Conservation (phyloP, 1,140 invertebrate species). For the Archivesica marissinica region DNA sequence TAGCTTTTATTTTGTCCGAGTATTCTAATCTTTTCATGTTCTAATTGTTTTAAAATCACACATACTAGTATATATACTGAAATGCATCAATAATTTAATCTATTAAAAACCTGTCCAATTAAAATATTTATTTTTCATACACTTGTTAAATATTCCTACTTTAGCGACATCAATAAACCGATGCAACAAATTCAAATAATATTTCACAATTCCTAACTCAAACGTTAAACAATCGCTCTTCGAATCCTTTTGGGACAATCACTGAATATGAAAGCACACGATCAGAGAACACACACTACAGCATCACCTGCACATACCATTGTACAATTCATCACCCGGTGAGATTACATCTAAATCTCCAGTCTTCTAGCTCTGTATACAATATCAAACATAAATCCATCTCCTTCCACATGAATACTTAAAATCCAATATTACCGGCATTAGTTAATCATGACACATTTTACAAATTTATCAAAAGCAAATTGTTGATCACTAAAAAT, state of each 20-base stretch:
- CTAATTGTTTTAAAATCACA: neutral
- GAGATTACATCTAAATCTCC: neutral
- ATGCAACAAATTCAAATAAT: neutral
- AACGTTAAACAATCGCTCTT: neutral
- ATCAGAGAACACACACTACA: neutral
- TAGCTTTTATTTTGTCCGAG: constrained; percentile 9
- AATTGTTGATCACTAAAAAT: constrained; percentile 13
- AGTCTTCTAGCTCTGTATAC: too few species aligned
- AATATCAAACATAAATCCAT: constrained; percentile 3
- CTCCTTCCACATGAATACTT: constrained; percentile 11
- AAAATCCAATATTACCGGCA: constrained; percentile 17
- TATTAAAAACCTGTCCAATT: neutral
- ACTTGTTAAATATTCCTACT: neutral
- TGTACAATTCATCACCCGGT: neutral
- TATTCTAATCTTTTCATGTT: constrained; percentile 13
- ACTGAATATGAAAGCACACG: neutral
- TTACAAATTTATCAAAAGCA: neutral
- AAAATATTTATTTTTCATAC: neutral
- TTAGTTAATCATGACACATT: too few species aligned
- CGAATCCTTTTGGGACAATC: neutral
- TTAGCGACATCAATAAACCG: neutral
- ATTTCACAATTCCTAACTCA: neutral
- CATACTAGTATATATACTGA: neutral
- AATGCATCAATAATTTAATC: neutral
- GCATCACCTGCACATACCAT: too few species aligned